A percentile compares a stretch with the other conserved stretches of the same genome.
Evolutionary conservation across 53 echinoderm and acorn worm species (phyloP).

Genomic region (Holothuria leucospilota): DNA sequence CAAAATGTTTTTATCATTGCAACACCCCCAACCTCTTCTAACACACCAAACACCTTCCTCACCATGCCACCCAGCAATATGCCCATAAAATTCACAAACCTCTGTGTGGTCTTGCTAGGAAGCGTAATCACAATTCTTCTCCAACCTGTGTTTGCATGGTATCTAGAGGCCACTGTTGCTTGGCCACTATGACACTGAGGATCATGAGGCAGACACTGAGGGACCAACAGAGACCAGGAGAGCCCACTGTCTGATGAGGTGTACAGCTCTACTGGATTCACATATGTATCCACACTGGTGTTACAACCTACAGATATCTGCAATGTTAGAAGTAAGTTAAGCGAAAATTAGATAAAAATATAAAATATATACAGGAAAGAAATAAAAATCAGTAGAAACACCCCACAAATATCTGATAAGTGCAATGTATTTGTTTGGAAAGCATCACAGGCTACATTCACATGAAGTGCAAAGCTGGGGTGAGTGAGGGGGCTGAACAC

Average conservation of each 20-base stretch:
- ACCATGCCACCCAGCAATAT: no score
- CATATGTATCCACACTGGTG: conserved; percentile 70
- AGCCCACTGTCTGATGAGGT: conserved; percentile 89
- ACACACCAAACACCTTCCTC: no score
- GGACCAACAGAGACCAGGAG: conserved; percentile 75
- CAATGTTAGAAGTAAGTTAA: not conserved
- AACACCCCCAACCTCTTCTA: not conserved
- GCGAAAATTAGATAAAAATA: not conserved
- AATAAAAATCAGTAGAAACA: no score
- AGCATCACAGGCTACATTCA: no score
- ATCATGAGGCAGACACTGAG: conserved; percentile 78
- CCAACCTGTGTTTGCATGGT: conserved; percentile 75
- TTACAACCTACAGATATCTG: conserved; percentile 93
- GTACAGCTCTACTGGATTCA: conserved; percentile 76
- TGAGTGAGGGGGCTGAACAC: no score
- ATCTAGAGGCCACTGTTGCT: conserved; percentile 69
- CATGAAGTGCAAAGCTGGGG: no score
- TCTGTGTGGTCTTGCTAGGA: conserved; percentile 70
- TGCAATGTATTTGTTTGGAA: no score
- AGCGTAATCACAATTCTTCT: conserved; percentile 74
- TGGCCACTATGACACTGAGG: conserved; percentile 79
- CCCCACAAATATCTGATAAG: no score
- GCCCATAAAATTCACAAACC: conserved; percentile 39
- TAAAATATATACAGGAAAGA: no score
- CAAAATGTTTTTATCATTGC: no score